A percentile compares a stretch with the other conserved stretches of the same genome.
Evolutionary conservation across 1,140 invertebrate genomes (phyloP).

Genomic region (Pogonomyrmex californicus): DNA sequence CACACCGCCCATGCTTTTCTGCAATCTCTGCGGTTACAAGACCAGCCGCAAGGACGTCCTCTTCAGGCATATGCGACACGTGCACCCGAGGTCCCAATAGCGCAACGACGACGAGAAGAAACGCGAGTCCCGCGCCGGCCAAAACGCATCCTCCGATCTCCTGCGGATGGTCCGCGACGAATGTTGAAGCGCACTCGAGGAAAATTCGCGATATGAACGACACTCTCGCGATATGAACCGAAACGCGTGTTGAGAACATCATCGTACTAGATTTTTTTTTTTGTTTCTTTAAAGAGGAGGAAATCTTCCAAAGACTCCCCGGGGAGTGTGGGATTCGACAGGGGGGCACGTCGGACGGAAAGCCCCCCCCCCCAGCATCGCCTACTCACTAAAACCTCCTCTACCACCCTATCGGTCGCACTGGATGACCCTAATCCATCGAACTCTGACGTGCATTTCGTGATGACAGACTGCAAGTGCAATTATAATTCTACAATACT

Average conservation of each 20-base stretch:
- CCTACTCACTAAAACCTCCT: too few relatives aligned
- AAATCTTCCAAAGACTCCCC: too few relatives aligned
- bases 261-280: too few relatives aligned
- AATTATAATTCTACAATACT: neutral
- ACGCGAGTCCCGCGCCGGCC: neutral
- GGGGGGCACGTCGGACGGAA: too few relatives aligned
- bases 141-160: neutral
- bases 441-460: conserved; percentile 8
- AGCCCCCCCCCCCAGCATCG: too few relatives aligned
- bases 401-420: too few relatives aligned
- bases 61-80: conserved; percentile 84
- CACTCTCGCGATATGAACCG: neutral
- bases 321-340: too few relatives aligned
- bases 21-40: conserved; percentile 86
- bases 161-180: neutral
- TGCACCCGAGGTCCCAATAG: conserved; percentile 36
- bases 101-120: neutral
- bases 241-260: neutral
- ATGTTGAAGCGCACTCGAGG: neutral
- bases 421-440: neutral
- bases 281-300: too few relatives aligned
- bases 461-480: neutral
- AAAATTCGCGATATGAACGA: neutral
- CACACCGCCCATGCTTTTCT: conserved; percentile 86
- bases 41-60: conserved; percentile 87